Percentiles rank a stretch among this genome's conserved stretches.
Conservation (phyloP, 2,888 invertebrate genomes). For the Tetanocera ferruginea region DNA sequence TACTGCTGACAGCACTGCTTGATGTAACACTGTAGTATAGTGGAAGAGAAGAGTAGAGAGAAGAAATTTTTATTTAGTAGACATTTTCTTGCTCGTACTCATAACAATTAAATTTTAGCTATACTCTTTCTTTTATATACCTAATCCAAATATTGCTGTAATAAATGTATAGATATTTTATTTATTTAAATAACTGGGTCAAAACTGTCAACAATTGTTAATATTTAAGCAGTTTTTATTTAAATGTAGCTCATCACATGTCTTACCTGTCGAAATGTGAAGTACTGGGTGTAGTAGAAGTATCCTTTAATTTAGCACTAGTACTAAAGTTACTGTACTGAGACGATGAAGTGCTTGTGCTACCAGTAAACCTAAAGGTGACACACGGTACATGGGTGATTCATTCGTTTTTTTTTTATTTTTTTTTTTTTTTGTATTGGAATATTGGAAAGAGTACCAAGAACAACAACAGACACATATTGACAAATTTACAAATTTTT, state of each 20-base stretch:
- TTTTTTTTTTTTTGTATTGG: conserved; percentile 16
- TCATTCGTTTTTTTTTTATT: conserved; percentile 24
- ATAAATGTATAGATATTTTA: not conserved
- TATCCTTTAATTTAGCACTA: conserved; percentile 69
- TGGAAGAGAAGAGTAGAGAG: not conserved
- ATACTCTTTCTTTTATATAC: not conserved
- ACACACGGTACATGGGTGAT: conserved; percentile 42
- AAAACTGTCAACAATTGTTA: conserved; percentile 15
- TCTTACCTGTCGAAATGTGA: conserved; percentile 70
- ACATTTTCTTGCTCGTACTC: not conserved
- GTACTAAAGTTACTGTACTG: conserved; percentile 70
- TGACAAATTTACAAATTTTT: conserved; percentile 19
- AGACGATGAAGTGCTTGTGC: conserved; percentile 68
- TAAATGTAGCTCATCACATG: conserved; percentile 20
- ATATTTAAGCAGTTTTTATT: conserved; percentile 12
- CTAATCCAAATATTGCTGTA: conserved; percentile 8
- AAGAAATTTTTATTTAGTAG: not conserved
- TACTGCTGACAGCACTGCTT: conserved; percentile 66
- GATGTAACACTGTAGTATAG: conserved; percentile 64
- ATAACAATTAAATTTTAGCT: too few relatives aligned
- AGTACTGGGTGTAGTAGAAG: conserved; percentile 64
- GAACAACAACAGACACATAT: conserved; percentile 2
- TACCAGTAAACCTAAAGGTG: conserved; percentile 68
- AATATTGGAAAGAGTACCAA: not conserved
- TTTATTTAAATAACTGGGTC: not conserved